Conservation (phyloP, 2,888 invertebrate species). For the Notodonta ziczac region DNA sequence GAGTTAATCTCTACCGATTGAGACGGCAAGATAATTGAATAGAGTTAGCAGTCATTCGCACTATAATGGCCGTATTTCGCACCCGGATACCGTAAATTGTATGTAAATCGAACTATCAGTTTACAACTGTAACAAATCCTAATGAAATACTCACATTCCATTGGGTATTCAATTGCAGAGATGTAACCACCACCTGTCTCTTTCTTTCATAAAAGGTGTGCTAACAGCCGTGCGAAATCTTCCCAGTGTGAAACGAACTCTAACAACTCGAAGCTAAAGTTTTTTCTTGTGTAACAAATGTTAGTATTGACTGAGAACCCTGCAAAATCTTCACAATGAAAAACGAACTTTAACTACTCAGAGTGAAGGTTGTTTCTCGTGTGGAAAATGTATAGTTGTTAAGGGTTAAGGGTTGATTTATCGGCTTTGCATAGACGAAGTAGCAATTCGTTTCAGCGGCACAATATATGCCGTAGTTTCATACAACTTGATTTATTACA, state of each 20-base stretch:
- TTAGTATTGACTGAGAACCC: background rate
- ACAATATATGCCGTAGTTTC: constrained; percentile 18
- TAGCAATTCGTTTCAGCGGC: constrained; percentile 21
- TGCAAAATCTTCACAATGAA: background rate
- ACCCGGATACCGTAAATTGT: too few species aligned
- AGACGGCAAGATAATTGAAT: background rate
- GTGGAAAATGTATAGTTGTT: constrained; percentile 10
- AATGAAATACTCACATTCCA: constrained; percentile 7
- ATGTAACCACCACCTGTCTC: constrained; percentile 14
- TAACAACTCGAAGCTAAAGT: background rate
- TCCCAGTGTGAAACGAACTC: background rate
- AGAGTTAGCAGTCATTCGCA: too few species aligned
- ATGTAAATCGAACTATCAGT: too few species aligned
- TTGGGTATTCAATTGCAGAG: constrained; percentile 16
- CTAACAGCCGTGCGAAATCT: background rate
- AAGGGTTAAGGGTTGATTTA: constrained; percentile 28
- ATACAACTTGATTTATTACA: constrained; percentile 26
- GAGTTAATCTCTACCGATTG: background rate
- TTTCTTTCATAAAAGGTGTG: constrained; percentile 13
- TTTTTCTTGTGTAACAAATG: background rate
- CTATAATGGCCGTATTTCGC: too few species aligned
- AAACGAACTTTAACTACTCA: background rate
- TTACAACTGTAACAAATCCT: background rate
- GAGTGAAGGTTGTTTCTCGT: constrained; percentile 7
- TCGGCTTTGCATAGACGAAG: constrained; percentile 21